Evolutionary conservation across 2,113 vertebrate species (phyloP).

Genomic region (Cricetomys ansorgei): DNA sequence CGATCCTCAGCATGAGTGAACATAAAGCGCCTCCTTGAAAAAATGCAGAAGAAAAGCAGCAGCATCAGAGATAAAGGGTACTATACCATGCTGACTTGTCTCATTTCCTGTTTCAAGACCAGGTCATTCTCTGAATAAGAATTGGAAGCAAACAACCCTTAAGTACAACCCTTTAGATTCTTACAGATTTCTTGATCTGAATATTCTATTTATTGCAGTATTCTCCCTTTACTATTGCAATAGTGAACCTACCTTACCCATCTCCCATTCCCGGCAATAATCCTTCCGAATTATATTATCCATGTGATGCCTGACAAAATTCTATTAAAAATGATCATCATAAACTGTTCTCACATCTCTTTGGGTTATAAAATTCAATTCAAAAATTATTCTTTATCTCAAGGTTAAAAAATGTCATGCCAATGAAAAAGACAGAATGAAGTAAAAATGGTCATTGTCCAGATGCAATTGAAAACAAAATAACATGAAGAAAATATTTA

Average conservation of each 20-base stretch:
- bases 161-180: neutral
- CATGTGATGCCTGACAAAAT: neutral
- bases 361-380: neutral
- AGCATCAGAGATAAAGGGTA: no score
- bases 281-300: neutral
- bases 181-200: neutral
- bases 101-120: neutral
- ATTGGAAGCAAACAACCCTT: neutral
- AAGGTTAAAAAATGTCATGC: neutral
- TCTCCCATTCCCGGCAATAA: neutral
- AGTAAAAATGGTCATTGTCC: neutral
- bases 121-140: neutral
- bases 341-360: neutral
- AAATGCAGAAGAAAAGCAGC: neutral
- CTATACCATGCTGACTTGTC: no score
- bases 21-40: neutral
- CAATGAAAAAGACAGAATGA: neutral
- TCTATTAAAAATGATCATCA: neutral
- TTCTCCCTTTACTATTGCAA: accelerated
- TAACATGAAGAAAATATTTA: neutral
- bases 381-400: neutral
- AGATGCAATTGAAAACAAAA: neutral
- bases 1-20: neutral
- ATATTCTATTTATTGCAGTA: neutral
- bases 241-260: accelerated